These are phyloP conservation scores for Polyommatus icarus DNA, from an alignment of 2,888 invertebrate genomes.

Conservation along the genomic window DNA sequence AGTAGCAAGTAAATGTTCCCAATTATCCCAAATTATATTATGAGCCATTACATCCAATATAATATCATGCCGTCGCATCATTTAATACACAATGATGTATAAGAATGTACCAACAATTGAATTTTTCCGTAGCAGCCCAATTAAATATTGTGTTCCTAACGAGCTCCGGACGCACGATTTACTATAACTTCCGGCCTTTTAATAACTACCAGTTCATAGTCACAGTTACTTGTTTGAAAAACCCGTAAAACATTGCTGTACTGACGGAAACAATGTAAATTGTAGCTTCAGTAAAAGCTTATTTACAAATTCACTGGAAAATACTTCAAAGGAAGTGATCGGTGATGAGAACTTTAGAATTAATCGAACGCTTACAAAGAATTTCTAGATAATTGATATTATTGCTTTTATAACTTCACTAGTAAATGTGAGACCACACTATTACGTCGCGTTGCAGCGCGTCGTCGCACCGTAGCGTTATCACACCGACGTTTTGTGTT, in stretches of 20 bases:
- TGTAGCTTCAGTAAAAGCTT: not conserved
- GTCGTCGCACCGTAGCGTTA: no score
- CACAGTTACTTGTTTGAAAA: not conserved
- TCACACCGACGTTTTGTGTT: no score
- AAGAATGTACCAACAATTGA: not conserved
- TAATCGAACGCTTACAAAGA: not conserved
- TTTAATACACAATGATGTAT: not conserved
- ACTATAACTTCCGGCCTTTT: slow-evolving; percentile 4
- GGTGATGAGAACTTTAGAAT: not conserved
- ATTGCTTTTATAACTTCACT: not conserved
- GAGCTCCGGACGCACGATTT: not conserved
- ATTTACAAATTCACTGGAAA: not conserved
- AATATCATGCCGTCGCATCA: not conserved
- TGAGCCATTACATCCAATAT: not conserved
- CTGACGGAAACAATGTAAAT: not conserved
- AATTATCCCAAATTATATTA: not conserved
- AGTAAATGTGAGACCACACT: not conserved
- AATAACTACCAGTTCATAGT: not conserved
- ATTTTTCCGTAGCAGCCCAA: slow-evolving; percentile 18
- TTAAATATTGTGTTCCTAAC: not conserved
- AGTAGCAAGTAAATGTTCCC: no score
- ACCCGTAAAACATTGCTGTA: not conserved
- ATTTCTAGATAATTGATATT: not conserved
- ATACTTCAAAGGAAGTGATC: not conserved
- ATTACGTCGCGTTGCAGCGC: not conserved